Evolutionary conservation across 1,140 invertebrate species (phyloP).

Genomic region (Drosophila bocqueti): DNA sequence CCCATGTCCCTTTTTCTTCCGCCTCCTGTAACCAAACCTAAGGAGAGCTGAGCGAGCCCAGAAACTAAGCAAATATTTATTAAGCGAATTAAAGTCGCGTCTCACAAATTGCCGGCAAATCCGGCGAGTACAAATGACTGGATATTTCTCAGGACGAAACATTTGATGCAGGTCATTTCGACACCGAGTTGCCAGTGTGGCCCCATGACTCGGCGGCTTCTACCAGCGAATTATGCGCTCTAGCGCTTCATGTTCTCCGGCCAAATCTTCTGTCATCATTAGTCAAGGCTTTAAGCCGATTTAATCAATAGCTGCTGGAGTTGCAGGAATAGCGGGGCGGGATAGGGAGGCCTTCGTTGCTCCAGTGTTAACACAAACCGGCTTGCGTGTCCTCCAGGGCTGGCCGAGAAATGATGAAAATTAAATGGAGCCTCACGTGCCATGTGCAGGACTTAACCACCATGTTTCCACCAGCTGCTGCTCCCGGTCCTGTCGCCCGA

Average conservation of each 20-base stretch:
- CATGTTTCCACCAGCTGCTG: constrained; percentile 60
- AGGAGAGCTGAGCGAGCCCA: constrained; percentile 14
- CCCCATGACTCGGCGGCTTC: constrained; percentile 62
- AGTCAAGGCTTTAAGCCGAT: constrained; percentile 75
- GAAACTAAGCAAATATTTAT: constrained; percentile 76
- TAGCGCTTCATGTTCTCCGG: constrained; percentile 58
- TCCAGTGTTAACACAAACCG: constrained; percentile 55
- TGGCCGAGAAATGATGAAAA: constrained; percentile 56
- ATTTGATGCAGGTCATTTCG: constrained; percentile 53
- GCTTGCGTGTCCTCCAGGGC: constrained; percentile 56
- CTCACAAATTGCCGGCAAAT: constrained; percentile 66
- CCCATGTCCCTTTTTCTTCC: not conserved
- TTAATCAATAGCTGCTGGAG: constrained; percentile 50
- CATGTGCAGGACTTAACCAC: constrained; percentile 53
- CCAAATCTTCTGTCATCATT: constrained; percentile 65
- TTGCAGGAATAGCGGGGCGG: not conserved
- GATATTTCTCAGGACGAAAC: constrained; percentile 59
- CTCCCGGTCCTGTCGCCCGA: constrained; percentile 35
- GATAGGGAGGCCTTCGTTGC: constrained; percentile 6
- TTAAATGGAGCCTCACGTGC: constrained; percentile 77
- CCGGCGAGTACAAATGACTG: constrained; percentile 74
- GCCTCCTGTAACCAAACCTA: not conserved
- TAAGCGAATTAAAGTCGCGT: constrained; percentile 78
- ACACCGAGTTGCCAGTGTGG: constrained; percentile 23
- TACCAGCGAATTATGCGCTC: constrained; percentile 71